Percentiles rank a stretch among this genome's conserved stretches.
phyloP scores from a whole-genome alignment of 2,797 vertebrate species.

The Lagocephalus sceleratus region DNA sequence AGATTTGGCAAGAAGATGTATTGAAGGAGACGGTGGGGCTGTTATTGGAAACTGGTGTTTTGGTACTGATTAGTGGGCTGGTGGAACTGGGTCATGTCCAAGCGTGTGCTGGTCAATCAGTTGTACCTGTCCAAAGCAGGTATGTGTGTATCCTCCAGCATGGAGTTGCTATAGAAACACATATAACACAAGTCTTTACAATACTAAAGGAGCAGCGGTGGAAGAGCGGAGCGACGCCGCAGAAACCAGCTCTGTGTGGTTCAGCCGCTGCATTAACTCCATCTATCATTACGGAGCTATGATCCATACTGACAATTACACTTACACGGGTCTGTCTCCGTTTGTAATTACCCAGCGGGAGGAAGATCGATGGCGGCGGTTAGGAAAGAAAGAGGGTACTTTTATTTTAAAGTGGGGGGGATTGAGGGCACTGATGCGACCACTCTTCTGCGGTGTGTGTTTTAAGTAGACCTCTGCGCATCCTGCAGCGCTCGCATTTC shows the following conservation, averaged over 20 bases:
- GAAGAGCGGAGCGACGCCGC: not conserved
- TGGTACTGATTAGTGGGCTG: too few relatives aligned
- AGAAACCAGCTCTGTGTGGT: slow-evolving; percentile 14
- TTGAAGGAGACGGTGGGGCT: too few relatives aligned
- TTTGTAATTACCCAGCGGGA: slow-evolving; percentile 39
- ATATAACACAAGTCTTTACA: not conserved
- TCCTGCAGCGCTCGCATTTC: not conserved
- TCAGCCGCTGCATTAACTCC: slow-evolving; percentile 35
- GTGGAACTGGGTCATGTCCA: too few relatives aligned
- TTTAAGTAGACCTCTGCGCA: not conserved
- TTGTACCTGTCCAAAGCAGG: not conserved
- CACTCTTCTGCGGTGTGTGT: slow-evolving; percentile 9
- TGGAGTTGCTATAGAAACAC: not conserved
- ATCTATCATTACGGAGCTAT: slow-evolving; percentile 37
- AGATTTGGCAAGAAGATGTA: too few relatives aligned
- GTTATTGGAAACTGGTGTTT: too few relatives aligned
- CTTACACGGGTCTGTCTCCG: slow-evolving; percentile 34
- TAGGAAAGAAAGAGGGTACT: slow-evolving; percentile 1
- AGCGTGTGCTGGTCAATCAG: not conserved
- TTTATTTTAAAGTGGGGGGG: slow-evolving; percentile 11
- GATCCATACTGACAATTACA: slow-evolving; percentile 46
- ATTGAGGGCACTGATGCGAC: slow-evolving; percentile 13
- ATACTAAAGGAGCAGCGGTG: not conserved
- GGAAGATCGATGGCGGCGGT: slow-evolving; percentile 37
- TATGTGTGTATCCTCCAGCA: not conserved